Evolutionary conservation across 2,888 invertebrate genomes (phyloP).

Genomic region (Mellilla xanthometata): DNA sequence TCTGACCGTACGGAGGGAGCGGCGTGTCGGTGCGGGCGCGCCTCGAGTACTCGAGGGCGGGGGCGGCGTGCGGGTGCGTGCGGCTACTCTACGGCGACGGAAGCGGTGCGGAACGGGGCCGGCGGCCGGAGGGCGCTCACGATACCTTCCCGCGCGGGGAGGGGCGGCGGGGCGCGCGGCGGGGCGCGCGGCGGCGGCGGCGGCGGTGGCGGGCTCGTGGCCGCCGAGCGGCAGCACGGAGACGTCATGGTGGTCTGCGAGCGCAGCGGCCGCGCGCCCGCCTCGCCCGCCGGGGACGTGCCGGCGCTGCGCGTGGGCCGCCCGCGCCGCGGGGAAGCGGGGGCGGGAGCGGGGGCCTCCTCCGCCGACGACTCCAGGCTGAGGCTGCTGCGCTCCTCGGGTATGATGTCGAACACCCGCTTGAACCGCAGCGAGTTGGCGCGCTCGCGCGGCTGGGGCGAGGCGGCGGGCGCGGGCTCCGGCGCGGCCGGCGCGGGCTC

Average conservation of each 20-base stretch:
- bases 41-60: not conserved
- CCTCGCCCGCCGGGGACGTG: conserved; percentile 13
- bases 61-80: conserved; percentile 18
- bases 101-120: conserved; percentile 55
- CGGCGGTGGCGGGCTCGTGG: conserved; percentile 41
- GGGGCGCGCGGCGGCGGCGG: conserved; percentile 35
- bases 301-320: conserved; percentile 41
- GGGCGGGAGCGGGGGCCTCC: conserved; percentile 31
- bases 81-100: conserved; percentile 58
- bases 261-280: conserved; percentile 27
- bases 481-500: conserved; percentile 27
- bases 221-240: conserved; percentile 47
- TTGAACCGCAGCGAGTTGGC: conserved; percentile 68
- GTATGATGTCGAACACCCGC: conserved; percentile 80
- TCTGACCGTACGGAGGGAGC: too few relatives aligned
- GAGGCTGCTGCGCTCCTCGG: conserved; percentile 79
- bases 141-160: conserved; percentile 44
- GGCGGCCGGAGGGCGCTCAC: conserved; percentile 43
- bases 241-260: conserved; percentile 48
- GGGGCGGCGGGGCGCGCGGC: conserved; percentile 53
- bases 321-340: conserved; percentile 46
- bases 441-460: conserved; percentile 45
- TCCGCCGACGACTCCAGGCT: conserved; percentile 73
- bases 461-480: conserved; percentile 33
- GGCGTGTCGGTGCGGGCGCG: not conserved